A percentile compares a stretch with the other conserved stretches of the same genome.
Conservation (phyloP, 1,140 invertebrate species). For the Drosophila pandora region DNA sequence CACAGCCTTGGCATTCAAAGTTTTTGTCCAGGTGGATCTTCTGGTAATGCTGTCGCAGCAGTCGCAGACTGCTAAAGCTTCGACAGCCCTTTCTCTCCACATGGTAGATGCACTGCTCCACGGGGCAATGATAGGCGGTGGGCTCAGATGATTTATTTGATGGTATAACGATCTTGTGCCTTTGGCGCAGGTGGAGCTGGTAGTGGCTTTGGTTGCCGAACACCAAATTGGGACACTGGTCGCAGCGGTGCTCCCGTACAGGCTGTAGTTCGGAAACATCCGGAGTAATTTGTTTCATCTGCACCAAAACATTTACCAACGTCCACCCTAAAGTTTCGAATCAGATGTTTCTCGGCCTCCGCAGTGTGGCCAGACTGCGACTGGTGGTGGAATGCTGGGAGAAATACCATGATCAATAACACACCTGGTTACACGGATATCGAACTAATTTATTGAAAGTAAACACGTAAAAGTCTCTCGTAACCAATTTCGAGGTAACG, state of each 20-base stretch:
- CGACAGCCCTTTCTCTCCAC: constrained; percentile 15
- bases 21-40: constrained; percentile 87
- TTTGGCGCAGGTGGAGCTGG: constrained; percentile 50
- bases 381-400: too few species aligned
- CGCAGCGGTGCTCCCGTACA: constrained; percentile 53
- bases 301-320: not conserved
- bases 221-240: constrained; percentile 42
- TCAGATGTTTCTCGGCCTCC: not conserved
- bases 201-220: constrained; percentile 67
- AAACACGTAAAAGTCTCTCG: constrained; percentile 18
- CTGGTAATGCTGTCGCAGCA: constrained; percentile 86
- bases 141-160: not conserved
- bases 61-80: constrained; percentile 75
- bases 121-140: constrained; percentile 52
- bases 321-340: not conserved
- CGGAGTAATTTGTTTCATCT: constrained; percentile 49
- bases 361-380: not conserved
- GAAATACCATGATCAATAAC: not conserved
- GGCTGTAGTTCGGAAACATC: constrained; percentile 55
- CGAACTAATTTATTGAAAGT: constrained; percentile 2
- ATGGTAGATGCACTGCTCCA: constrained; percentile 55
- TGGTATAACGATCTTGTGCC: constrained; percentile 38
- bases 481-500: constrained; percentile 23
- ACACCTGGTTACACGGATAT: constrained; percentile 1
- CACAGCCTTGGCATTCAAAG: constrained; percentile 85